phyloP scores from a whole-genome alignment of 2,113 vertebrate species.

The Heptranchias perlo region DNA sequence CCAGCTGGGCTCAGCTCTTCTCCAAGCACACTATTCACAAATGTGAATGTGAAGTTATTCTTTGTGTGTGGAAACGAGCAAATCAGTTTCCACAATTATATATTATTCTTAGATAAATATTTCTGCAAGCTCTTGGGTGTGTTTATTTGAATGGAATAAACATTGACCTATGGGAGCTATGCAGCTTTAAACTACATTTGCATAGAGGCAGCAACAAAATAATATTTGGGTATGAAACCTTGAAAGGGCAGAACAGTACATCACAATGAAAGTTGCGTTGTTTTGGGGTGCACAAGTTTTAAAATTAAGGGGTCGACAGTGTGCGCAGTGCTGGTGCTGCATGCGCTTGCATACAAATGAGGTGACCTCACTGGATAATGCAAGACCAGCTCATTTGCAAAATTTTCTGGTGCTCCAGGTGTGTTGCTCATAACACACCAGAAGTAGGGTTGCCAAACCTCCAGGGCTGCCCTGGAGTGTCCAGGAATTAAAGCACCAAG shows the following conservation, averaged over 20 bases:
- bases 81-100: neutral
- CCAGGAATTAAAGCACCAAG: too few relatives aligned
- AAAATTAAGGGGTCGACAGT: neutral
- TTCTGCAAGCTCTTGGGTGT: neutral
- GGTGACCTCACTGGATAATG: neutral
- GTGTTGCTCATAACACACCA: neutral
- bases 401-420: neutral
- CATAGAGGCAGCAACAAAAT: neutral
- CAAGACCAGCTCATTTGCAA: neutral
- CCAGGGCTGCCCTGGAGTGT: too few relatives aligned
- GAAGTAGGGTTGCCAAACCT: too few relatives aligned
- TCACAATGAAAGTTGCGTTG: neutral
- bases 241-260: neutral
- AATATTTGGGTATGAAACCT: neutral
- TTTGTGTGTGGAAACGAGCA: too few relatives aligned
- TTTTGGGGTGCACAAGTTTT: neutral
- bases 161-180: neutral
- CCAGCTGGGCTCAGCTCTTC: too few relatives aligned
- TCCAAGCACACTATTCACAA: neutral
- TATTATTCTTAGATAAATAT: neutral
- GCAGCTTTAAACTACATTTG: neutral
- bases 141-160: neutral
- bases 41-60: neutral
- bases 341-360: neutral
- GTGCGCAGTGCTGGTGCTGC: neutral